Conservation (phyloP, 2,888 invertebrate genomes). For the Eupsilia transversa region DNA sequence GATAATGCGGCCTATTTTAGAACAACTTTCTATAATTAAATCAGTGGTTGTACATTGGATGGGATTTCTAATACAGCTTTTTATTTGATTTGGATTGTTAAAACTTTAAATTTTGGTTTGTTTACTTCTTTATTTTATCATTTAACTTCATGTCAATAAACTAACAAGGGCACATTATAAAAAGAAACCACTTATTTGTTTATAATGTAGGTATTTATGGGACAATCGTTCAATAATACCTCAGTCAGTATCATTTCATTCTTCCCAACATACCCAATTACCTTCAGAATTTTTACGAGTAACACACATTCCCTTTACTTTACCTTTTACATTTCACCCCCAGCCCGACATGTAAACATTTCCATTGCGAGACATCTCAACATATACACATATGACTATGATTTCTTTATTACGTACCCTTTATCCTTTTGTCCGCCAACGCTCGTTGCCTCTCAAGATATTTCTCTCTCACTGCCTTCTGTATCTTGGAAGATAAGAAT, state of each 20-base stretch:
- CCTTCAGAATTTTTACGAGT: slow-evolving; percentile 47
- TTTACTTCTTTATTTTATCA: slow-evolving; percentile 3
- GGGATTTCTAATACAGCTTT: slow-evolving; percentile 31
- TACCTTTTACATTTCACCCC: slow-evolving; percentile 70
- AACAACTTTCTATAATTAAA: slow-evolving; percentile 49
- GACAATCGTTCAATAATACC: slow-evolving; percentile 25
- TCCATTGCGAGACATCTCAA: slow-evolving; percentile 79
- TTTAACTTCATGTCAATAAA: slow-evolving; percentile 1
- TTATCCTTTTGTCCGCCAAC: slow-evolving; percentile 81
- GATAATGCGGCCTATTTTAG: slow-evolving; percentile 50
- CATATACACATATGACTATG: slow-evolving; percentile 75
- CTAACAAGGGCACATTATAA: not conserved
- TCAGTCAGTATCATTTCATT: slow-evolving; percentile 43
- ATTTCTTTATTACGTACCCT: slow-evolving; percentile 84
- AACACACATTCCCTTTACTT: slow-evolving; percentile 43
- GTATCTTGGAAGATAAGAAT: slow-evolving; percentile 80
- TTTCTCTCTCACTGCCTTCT: slow-evolving; percentile 77
- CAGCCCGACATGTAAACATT: slow-evolving; percentile 83
- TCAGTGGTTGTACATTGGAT: slow-evolving; percentile 40
- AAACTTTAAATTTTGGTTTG: slow-evolving; percentile 10
- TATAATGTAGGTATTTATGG: slow-evolving; percentile 1
- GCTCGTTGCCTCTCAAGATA: slow-evolving; percentile 76
- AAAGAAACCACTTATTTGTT: not conserved
- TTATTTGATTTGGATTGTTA: slow-evolving; percentile 34
- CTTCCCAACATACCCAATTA: slow-evolving; percentile 45